Evolutionary conservation across 1,140 invertebrate genomes (phyloP).

Genomic region (Bradysia coprophila): DNA sequence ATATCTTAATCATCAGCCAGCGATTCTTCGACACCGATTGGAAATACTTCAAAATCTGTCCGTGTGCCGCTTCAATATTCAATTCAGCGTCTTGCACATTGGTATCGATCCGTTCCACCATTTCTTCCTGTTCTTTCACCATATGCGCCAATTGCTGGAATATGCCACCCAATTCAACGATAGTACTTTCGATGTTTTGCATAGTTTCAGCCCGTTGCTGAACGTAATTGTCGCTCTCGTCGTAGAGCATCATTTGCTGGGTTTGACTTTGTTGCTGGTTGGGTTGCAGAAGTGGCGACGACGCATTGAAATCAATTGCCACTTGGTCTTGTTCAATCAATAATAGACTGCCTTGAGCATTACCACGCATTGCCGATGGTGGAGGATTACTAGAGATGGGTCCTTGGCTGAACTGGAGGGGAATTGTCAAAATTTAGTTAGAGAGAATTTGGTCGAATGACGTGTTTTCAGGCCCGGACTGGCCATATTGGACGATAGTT

Average conservation of each 20-base stretch:
- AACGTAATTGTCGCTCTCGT: slow-evolving; percentile 78
- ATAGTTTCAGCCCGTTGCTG: slow-evolving; percentile 90
- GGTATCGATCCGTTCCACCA: slow-evolving; percentile 91
- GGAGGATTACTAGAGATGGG: slow-evolving; percentile 45
- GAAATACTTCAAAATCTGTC: slow-evolving; percentile 96
- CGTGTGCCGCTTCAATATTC: slow-evolving; percentile 94
- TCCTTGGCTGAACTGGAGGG: slow-evolving; percentile 27
- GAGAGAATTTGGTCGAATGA: no score
- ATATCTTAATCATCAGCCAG: slow-evolving; percentile 99
- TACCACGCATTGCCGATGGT: slow-evolving; percentile 43
- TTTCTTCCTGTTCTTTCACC: slow-evolving; percentile 99
- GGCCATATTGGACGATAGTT: no score
- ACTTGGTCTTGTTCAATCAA: slow-evolving; percentile 50
- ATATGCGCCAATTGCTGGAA: slow-evolving; percentile 96
- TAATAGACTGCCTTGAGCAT: slow-evolving; percentile 19
- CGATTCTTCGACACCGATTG: slow-evolving; percentile 92
- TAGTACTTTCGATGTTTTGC: slow-evolving; percentile 98
- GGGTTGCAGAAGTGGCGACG: slow-evolving; percentile 13
- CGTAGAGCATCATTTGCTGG: slow-evolving; percentile 52
- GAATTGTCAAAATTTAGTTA: no score
- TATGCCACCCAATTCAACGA: slow-evolving; percentile 96
- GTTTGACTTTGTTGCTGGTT: slow-evolving; percentile 25
- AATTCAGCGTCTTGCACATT: slow-evolving; percentile 91
- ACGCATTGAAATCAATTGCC: slow-evolving; percentile 52
- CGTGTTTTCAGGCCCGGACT: no score